Conservation (phyloP, 2,797 vertebrate species). For the Alca torda region DNA sequence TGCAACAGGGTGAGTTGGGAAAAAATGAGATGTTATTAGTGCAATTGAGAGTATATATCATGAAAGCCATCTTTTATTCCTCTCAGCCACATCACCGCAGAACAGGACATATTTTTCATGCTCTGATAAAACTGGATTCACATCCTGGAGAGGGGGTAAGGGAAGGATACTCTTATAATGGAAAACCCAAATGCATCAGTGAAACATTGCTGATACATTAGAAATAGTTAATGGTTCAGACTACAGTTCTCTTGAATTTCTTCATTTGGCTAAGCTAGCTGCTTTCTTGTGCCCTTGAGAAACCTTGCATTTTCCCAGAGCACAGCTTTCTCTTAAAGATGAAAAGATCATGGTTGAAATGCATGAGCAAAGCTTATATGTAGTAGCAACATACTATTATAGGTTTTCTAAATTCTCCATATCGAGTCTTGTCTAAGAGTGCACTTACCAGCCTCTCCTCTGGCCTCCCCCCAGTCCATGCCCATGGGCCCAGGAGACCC, state of each 20-base stretch:
- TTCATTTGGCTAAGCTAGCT: not conserved
- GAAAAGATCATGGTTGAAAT: not conserved
- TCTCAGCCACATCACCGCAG: not conserved
- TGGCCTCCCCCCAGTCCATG: not conserved
- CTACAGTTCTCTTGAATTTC: not conserved
- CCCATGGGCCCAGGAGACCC: not conserved
- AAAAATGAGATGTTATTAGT: conserved; percentile 34
- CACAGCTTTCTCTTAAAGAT: not conserved
- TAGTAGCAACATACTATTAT: not conserved
- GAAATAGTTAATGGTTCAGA: conserved; percentile 23
- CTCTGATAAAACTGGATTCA: conserved; percentile 20
- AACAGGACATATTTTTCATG: not conserved
- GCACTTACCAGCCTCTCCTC: not conserved
- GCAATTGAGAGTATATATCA: conserved; percentile 21
- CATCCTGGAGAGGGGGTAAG: not conserved
- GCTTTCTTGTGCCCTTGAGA: not conserved
- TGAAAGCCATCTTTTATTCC: conserved; percentile 19
- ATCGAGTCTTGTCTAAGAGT: not conserved
- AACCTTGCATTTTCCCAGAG: not conserved
- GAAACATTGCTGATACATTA: conserved; percentile 23
- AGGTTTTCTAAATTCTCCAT: not conserved
- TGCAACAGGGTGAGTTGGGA: not conserved
- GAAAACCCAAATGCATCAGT: conserved; percentile 2
- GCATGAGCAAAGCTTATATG: not conserved
- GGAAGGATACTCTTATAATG: not conserved